Evolutionary conservation across 1,140 invertebrate species (phyloP).

Genomic region (Ptiloglossa arizonensis): DNA sequence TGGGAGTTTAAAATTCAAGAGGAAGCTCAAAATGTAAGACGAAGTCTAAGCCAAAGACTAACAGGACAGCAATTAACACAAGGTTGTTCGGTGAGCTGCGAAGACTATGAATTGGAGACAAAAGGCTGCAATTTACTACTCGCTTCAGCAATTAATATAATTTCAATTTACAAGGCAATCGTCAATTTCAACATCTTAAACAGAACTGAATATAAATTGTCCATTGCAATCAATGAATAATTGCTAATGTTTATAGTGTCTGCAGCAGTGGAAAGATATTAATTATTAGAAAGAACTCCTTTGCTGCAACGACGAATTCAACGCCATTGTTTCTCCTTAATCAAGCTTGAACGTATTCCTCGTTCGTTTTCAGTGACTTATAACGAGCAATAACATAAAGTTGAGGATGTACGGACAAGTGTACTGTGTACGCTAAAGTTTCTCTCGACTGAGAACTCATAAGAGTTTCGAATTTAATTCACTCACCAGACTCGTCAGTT

Average conservation of each 20-base stretch:
- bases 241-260: too few species aligned
- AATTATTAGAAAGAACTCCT: not conserved
- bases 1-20: too few species aligned
- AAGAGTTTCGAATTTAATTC: constrained; percentile 8
- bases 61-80: constrained; percentile 7
- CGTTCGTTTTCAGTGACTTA: constrained; percentile 18
- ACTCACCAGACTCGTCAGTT: not conserved
- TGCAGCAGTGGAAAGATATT: not conserved
- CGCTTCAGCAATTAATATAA: not conserved
- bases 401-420: not conserved
- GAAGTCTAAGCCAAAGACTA: not conserved
- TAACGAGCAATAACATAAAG: constrained; percentile 9
- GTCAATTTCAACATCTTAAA: not conserved
- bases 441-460: too few species aligned
- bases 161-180: not conserved
- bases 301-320: not conserved
- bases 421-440: not conserved
- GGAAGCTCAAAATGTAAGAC: too few species aligned
- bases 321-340: not conserved
- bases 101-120: not conserved
- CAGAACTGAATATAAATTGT: not conserved
- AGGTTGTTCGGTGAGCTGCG: not conserved
- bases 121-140: not conserved
- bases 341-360: constrained; percentile 11
- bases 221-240: not conserved